Base-by-base conservation (phyloP, 2,888 invertebrate genomes). In the Sphecodes monilicornis region DNA sequence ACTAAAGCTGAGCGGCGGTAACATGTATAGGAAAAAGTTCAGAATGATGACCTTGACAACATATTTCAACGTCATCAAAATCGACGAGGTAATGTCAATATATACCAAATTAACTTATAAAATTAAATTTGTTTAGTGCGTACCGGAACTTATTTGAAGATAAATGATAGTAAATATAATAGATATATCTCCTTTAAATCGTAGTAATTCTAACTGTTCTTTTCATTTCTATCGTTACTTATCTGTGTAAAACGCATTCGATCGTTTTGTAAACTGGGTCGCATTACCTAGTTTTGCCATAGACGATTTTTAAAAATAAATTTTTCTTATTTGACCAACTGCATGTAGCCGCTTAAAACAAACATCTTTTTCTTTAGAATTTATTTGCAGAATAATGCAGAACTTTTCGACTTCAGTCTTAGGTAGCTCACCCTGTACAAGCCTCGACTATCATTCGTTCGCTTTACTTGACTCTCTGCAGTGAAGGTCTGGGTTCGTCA, bases 371-470 rank as follows among this genome's bases (percentile, higher is more conserved):
- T 50, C 22, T 50, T 22, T 0, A 22, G 22, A 22, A 22, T 50
- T 22, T 22, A n/a, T 8, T 50, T 8, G 50, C 2, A 22, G 18
- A 22, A 50, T 6, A 22, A 22, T 8, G 22, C 18, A 22, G 22
- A 22, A 18, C 22, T 50, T 50, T 8, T 50, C 2, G 22, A 50
- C 22, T 22, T 8, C 8, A 8, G 22, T 26, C 57, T 11, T 1
- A 11, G 57, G 4, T 5, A 26, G 57, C 57, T 26, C 57, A 57
- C 57, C 57, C 57, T 26, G 57, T 46, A 84, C 78, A 84, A 84
- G 83, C 78, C 84, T 78, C 68, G 36, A 6, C 1, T 8, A 64
- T 22, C 69, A 76, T 82, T 82, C 69, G 82, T 82, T 82, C 76
- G 82, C 74, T 84, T 71, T 66, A 69, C 54, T 78, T 82, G 39